Percentiles rank a stretch among this genome's conserved stretches.
Conservation (phyloP, 2,888 invertebrate genomes). For the Thera obeliscata region DNA sequence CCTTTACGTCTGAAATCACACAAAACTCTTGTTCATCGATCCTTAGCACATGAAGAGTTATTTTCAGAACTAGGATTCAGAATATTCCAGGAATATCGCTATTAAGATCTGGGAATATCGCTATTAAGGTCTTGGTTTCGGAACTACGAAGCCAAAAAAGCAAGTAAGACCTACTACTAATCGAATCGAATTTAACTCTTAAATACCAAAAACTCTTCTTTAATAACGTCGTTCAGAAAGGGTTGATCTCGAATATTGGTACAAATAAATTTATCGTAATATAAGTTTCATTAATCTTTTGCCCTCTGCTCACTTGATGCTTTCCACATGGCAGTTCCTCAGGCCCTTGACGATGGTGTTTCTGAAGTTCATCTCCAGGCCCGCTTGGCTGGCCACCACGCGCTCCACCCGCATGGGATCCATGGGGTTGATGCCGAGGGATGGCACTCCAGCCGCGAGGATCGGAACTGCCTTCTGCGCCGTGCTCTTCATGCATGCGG, state of each 20-base stretch:
- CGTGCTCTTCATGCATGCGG: slow-evolving; percentile 57
- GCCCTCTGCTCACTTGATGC: slow-evolving; percentile 56
- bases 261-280: neutral
- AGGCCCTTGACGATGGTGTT: slow-evolving; percentile 67
- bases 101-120: no score
- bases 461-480: slow-evolving; percentile 61
- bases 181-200: no score
- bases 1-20: slow-evolving; percentile 52
- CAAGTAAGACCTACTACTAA: no score
- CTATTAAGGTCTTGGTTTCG: no score
- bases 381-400: slow-evolving; percentile 62
- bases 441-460: slow-evolving; percentile 64
- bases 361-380: slow-evolving; percentile 67
- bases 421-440: slow-evolving; percentile 57
- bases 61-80: no score
- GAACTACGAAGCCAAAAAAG: no score
- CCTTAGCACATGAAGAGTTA: no score
- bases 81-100: no score
- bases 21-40: neutral
- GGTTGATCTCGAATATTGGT: no score
- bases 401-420: slow-evolving; percentile 67
- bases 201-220: no score
- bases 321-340: slow-evolving; percentile 59
- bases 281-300: neutral
- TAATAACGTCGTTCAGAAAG: no score